These are phyloP conservation scores for Todus mexicanus DNA, from an alignment of 2,797 vertebrate species.

Conservation along the genomic window DNA sequence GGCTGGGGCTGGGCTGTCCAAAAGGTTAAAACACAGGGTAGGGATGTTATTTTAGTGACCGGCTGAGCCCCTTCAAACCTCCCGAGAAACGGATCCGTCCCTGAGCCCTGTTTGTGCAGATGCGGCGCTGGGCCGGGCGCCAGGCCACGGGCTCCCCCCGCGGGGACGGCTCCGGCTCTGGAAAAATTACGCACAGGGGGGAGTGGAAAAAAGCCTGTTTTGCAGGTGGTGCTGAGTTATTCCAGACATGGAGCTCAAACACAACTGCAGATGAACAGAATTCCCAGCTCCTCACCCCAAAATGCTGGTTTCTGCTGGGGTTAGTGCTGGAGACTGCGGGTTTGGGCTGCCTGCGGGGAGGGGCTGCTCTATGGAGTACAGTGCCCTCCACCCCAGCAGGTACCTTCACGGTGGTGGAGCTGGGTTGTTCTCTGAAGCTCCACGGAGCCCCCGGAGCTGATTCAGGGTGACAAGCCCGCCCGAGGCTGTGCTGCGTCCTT, in stretches of 20 bases:
- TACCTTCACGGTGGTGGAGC: not conserved
- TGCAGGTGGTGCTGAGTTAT: not conserved
- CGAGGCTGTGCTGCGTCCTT: not conserved
- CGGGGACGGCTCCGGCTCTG: not conserved
- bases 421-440: not conserved
- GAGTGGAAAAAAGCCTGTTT: not conserved
- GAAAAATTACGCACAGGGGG: not conserved
- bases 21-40: conserved; percentile 10
- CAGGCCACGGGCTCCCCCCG: not conserved
- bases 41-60: not conserved
- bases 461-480: not conserved
- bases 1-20: not conserved
- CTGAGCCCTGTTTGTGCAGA: not conserved
- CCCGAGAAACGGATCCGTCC: not conserved
- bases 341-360: not conserved
- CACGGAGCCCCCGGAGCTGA: not conserved
- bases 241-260: not conserved
- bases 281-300: not conserved
- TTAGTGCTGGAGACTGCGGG: not conserved
- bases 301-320: not conserved
- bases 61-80: not conserved
- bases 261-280: not conserved
- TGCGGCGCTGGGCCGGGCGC: not conserved
- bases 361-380: not conserved
- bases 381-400: not conserved